Base-by-base conservation (phyloP, 1,140 invertebrate species). In the Drosophila malerkotliana region DNA sequence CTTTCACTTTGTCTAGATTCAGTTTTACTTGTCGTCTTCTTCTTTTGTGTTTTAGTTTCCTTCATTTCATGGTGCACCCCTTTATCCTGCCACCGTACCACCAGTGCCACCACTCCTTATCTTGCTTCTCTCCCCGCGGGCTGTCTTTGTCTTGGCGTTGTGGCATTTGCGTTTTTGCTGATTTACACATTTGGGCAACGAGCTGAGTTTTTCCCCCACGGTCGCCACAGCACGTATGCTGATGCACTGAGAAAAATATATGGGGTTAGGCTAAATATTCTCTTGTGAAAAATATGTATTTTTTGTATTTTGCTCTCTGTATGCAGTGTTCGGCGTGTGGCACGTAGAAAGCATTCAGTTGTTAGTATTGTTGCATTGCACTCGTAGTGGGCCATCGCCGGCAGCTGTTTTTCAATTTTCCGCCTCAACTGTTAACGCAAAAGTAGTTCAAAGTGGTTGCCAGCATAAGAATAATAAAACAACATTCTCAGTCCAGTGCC, bases 1-100 rank as follows among this genome's bases (percentile, higher is more conserved):
- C 82, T 88, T 88, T 87, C 75, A 87, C 82, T 87, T 88, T 87
- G 82, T 87, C 82, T 88, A 82, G 83, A 85, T 85, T 87, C 78
- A 61, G 61, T 87, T 78, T 78, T 82, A 51, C 73, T 76, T 60
- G 71, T 67, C 53, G 62, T 55, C 63, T 53, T 48, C 56, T 72
- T 58, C 78, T 63, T 61, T 72, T 64, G 63, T 63, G 37, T 56
- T 51, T 73, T 54, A 56, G 58, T 55, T 26, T 48, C 21, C 26
- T 39, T 21, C 34, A 14, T 49, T 45, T 2, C 24, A 10, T 7
- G 12, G 8, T 10, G 4, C 37, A 26, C 8, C 34, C 60, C 63
- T 53, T 55, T 37, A 37, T 37, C 34, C 10, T 37, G 34, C 10
- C 34, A n/a, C 34, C 34, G 12, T 37, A 12, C 9, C 34, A n/a